Evolutionary conservation across 2,113 vertebrate species (phyloP).

Genomic region (Oriolus oriolus): DNA sequence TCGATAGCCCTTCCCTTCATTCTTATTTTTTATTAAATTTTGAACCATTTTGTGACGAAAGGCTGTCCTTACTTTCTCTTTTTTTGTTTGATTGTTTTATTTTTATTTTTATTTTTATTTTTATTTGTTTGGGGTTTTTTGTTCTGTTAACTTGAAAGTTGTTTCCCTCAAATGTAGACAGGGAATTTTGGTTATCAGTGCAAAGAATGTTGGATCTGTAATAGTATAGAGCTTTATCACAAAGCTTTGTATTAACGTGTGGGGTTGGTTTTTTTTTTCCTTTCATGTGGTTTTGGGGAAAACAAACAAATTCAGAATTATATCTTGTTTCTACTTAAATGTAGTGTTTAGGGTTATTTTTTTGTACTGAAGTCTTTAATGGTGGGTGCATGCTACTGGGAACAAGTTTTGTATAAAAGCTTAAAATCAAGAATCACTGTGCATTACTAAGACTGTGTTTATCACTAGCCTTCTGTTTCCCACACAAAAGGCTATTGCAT

Average conservation of each 20-base stretch:
- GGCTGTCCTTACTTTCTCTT: constrained; percentile 62
- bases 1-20: constrained; percentile 77
- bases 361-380: constrained; percentile 86
- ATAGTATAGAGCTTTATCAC: constrained; percentile 87
- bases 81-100: not conserved
- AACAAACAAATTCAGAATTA: constrained; percentile 83
- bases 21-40: constrained; percentile 76
- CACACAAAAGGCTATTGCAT: constrained; percentile 82
- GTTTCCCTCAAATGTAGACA: constrained; percentile 76
- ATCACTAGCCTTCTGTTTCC: constrained; percentile 82
- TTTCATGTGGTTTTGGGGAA: constrained; percentile 73
- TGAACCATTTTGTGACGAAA: constrained; percentile 81
- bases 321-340: constrained; percentile 82
- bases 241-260: constrained; percentile 88
- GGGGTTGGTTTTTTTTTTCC: constrained; percentile 47
- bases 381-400: constrained; percentile 93
- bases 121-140: not conserved
- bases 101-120: constrained; percentile 40
- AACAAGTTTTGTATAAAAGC: constrained; percentile 85
- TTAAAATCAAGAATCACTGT: constrained; percentile 84
- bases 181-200: constrained; percentile 83
- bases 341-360: constrained; percentile 81
- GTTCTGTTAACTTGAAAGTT: constrained; percentile 90
- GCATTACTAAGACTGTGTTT: constrained; percentile 82
- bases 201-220: constrained; percentile 83